A percentile compares a stretch with the other conserved stretches of the same genome.
These are phyloP conservation scores for Drosophila orosa DNA, from an alignment of 1,140 invertebrate species.

Conservation along the genomic window DNA sequence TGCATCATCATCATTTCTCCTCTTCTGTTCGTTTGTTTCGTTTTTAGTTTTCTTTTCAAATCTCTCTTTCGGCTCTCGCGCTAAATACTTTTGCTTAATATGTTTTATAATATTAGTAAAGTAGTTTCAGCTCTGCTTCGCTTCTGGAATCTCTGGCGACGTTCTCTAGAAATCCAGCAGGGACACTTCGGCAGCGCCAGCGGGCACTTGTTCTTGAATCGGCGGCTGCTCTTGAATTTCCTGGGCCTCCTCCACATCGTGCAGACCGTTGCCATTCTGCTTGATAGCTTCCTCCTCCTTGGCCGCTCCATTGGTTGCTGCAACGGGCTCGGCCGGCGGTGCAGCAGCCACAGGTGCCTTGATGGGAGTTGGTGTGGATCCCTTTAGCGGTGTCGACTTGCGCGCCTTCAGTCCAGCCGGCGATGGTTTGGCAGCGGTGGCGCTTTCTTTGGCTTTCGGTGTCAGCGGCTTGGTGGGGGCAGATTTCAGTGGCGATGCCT, in stretches of 20 bases:
- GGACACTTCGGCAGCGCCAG: constrained; percentile 38
- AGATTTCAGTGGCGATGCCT: constrained; percentile 18
- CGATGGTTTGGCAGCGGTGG: constrained; percentile 44
- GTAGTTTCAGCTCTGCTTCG: constrained; percentile 39
- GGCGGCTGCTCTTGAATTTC: constrained; percentile 22
- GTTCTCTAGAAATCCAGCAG: constrained; percentile 60
- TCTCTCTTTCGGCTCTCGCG: constrained; percentile 8
- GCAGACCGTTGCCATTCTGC: constrained; percentile 53
- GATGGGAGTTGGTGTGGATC: constrained; percentile 18
- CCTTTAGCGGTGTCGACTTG: constrained; percentile 44
- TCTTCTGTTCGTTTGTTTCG: neutral
- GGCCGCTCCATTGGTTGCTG: constrained; percentile 41
- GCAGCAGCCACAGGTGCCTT: constrained; percentile 9
- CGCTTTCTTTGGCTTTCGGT: constrained; percentile 70
- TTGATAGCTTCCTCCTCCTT: constrained; percentile 30
- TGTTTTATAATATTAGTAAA: constrained; percentile 78
- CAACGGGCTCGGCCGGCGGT: constrained; percentile 4
- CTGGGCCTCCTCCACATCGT: constrained; percentile 39
- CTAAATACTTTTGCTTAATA: constrained; percentile 67
- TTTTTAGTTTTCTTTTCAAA: neutral
- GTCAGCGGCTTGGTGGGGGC: constrained; percentile 54
- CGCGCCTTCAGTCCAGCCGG: constrained; percentile 44
- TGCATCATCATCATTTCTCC: neutral
- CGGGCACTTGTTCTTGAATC: constrained; percentile 17
- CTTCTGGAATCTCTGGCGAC: constrained; percentile 10